Evolutionary conservation across 30 jellyfish, hydroid and myxozoan species (phyloP), one percentile per base, ranked within the genome.

Genomic region (Rhopilema esculentum): DNA sequence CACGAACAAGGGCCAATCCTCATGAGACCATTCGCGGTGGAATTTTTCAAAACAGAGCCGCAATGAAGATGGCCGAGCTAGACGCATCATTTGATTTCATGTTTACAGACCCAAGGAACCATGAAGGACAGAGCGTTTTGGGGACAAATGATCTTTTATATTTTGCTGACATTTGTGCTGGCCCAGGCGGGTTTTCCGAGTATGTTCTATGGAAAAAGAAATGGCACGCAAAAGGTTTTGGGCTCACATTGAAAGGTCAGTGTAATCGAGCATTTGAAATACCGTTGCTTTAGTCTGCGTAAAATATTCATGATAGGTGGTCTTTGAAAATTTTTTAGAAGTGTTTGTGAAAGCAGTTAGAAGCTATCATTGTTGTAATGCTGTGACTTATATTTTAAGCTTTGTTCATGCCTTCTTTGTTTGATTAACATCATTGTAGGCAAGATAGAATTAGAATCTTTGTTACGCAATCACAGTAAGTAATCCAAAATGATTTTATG

Each of bases 141-240:
- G 84, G 77, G 31, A 66, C 95, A 28, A 63, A 62, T 32, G 84
- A 86, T 17, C 85, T 94, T 72, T 84, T 94, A n/a, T 95, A 85
- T 51, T 95, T 95, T 87, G 99, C 99, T 48, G 99, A 95, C 66
- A 95, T 95, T 32, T 95, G 99, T 62, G 99, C 99, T 31, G 99
- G 99, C 15, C 99, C 99, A 50, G 99, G 99, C 16, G 99, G 99
- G 0, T 95, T 95, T 66, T 95, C 99, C 17, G 99, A 95, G 49
- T 95, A 95, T 77, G 92, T 95, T 30, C 69, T 95, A 4, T 95
- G 99, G 99, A 85, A 96, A 31, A 69, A 88, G 85, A 95, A 95
- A 64, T 95, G 99, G 99, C 96, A 77, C 23, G 69, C 97, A 0
- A 95, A 95, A 80, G 99, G 99, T 30, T 95, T 85, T 68, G 99